Evolutionary conservation across 2,113 vertebrate species (phyloP).

Genomic region (Sarotherodon lohbergeri): DNA sequence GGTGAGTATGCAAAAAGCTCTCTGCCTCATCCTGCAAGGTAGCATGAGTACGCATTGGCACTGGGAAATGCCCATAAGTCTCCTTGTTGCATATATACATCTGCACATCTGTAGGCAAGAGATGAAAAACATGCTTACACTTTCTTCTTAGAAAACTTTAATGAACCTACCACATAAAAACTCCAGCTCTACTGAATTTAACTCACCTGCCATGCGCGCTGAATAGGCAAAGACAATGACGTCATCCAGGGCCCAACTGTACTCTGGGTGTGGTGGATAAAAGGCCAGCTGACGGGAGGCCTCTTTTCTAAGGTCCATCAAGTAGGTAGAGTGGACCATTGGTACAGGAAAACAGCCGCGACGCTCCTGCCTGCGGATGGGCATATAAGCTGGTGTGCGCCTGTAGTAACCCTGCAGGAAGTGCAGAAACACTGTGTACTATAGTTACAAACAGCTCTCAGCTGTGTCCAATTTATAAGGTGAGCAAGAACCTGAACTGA

Average conservation of each 20-base stretch:
- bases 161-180: not conserved
- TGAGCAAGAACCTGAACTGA: not conserved
- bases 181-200: not conserved
- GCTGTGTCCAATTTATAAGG: not conserved
- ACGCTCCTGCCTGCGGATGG: constrained; percentile 78
- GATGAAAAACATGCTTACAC: not conserved
- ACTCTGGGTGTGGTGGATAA: constrained; percentile 81
- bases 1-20: constrained; percentile 82
- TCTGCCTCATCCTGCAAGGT: constrained; percentile 79
- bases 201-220: constrained; percentile 81
- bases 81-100: constrained; percentile 87
- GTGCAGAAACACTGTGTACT: not conserved
- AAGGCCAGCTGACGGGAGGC: constrained; percentile 77
- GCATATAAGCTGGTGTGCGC: constrained; percentile 84
- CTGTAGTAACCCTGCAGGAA: constrained; percentile 80
- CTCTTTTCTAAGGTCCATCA: constrained; percentile 81
- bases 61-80: constrained; percentile 79
- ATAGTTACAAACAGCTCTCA: not conserved
- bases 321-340: constrained; percentile 90
- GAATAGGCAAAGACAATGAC: constrained; percentile 88
- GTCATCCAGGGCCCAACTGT: constrained; percentile 85
- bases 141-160: not conserved
- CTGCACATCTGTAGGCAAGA: constrained; percentile 74
- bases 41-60: constrained; percentile 77
- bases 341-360: constrained; percentile 82